Evolutionary conservation across 2,888 invertebrate species (phyloP).

Genomic region (Phanerotoma sp.): DNA sequence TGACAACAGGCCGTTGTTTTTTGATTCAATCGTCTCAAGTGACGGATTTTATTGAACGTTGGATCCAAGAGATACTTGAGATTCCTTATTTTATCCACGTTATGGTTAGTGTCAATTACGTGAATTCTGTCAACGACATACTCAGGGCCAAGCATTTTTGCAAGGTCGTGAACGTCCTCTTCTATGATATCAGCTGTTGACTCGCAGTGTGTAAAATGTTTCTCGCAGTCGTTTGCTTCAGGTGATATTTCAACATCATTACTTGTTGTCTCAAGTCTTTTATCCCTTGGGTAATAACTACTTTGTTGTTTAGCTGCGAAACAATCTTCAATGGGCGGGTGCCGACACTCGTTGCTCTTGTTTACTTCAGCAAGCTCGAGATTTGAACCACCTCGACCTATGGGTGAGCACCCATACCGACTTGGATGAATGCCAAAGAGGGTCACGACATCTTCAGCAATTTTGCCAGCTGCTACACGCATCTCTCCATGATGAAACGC

Average conservation of each 20-base stretch:
- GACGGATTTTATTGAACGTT: conserved; percentile 51
- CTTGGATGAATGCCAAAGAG: conserved; percentile 52
- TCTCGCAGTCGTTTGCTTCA: conserved; percentile 37
- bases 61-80: conserved; percentile 51
- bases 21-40: conserved; percentile 46
- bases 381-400: conserved; percentile 47
- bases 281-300: conserved; percentile 36
- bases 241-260: conserved; percentile 47
- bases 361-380: conserved; percentile 47
- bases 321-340: conserved; percentile 48
- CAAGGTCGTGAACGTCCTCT: conserved; percentile 49
- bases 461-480: conserved; percentile 62
- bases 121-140: conserved; percentile 49
- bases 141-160: conserved; percentile 51
- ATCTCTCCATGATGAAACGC: conserved; percentile 67
- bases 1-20: conserved; percentile 40
- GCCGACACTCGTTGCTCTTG: conserved; percentile 44
- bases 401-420: conserved; percentile 50
- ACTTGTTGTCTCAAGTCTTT: conserved; percentile 38
- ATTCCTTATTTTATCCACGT: conserved; percentile 50
- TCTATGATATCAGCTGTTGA: conserved; percentile 42
- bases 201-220: conserved; percentile 8
- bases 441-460: conserved; percentile 60
- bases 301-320: conserved; percentile 45
- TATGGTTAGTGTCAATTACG: conserved; percentile 52